Conservation (phyloP, 2,797 vertebrate species). For the Crypturellus tataupa region DNA sequence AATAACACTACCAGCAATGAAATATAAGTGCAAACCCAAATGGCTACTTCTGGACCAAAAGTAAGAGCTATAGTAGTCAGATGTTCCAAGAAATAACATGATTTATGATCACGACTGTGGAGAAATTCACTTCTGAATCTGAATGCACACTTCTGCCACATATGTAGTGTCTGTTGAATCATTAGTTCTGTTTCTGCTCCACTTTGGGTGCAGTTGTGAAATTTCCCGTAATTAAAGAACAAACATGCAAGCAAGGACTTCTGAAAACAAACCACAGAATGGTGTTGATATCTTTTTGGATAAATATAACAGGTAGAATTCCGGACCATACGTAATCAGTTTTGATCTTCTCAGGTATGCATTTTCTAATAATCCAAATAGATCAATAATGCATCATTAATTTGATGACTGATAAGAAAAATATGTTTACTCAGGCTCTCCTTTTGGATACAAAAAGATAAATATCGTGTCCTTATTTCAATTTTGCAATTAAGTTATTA, state of each 20-base stretch:
- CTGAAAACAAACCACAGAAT: not conserved
- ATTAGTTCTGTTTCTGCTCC: not conserved
- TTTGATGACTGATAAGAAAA: not conserved
- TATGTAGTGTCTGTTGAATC: not conserved
- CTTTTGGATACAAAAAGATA: not conserved
- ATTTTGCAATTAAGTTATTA: not conserved
- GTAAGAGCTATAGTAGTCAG: accelerated
- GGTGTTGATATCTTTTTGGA: not conserved
- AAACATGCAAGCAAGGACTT: not conserved
- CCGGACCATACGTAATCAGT: not conserved
- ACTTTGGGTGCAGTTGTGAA: not conserved
- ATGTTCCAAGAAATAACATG: not conserved
- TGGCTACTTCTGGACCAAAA: not conserved
- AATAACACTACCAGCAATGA: not conserved
- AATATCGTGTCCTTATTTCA: not conserved
- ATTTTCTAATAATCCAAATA: not conserved
- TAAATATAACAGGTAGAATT: not conserved
- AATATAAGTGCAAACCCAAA: not conserved
- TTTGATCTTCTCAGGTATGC: not conserved
- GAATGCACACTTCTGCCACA: not conserved
- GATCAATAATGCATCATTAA: not conserved
- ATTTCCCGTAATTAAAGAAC: not conserved
- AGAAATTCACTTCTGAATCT: not conserved
- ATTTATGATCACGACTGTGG: not conserved
- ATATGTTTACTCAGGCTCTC: not conserved